These are phyloP conservation scores for Sylvietta virens DNA, from an alignment of 2,113 vertebrate genomes.

Conservation along the genomic window DNA sequence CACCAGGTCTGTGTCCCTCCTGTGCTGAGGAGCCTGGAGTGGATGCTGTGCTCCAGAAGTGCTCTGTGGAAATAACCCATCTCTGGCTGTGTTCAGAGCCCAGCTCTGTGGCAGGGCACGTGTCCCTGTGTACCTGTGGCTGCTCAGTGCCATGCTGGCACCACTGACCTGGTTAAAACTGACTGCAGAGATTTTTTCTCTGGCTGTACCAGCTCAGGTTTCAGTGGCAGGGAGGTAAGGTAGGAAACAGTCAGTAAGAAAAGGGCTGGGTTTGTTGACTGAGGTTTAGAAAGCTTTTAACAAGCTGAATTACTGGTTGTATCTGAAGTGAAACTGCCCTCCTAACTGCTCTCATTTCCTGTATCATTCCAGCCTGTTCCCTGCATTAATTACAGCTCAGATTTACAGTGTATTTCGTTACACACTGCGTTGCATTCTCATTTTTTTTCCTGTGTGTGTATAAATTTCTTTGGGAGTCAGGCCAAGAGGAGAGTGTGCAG, in stretches of 20 bases:
- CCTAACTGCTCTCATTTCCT: slow-evolving; percentile 42
- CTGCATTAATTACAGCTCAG: slow-evolving; percentile 13
- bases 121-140: neutral
- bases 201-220: rapidly evolving
- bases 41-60: rapidly evolving
- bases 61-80: neutral
- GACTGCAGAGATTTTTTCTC: neutral
- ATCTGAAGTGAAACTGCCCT: slow-evolving; percentile 1
- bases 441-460: neutral
- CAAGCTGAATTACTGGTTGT: slow-evolving; percentile 9
- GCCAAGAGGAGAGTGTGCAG: neutral
- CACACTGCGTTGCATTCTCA: neutral
- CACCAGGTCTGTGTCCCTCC: neutral
- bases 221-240: neutral
- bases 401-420: slow-evolving; percentile 41
- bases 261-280: neutral
- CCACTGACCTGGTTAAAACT: rapidly evolving
- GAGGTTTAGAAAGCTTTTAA: slow-evolving; percentile 9
- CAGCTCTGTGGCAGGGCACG: neutral
- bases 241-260: neutral
- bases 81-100: rapidly evolving
- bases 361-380: neutral
- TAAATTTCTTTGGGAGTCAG: neutral
- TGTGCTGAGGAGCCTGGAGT: neutral
- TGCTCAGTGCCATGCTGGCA: neutral